Conservation (phyloP, 2,113 vertebrate species). For the Azemiops feae region DNA sequence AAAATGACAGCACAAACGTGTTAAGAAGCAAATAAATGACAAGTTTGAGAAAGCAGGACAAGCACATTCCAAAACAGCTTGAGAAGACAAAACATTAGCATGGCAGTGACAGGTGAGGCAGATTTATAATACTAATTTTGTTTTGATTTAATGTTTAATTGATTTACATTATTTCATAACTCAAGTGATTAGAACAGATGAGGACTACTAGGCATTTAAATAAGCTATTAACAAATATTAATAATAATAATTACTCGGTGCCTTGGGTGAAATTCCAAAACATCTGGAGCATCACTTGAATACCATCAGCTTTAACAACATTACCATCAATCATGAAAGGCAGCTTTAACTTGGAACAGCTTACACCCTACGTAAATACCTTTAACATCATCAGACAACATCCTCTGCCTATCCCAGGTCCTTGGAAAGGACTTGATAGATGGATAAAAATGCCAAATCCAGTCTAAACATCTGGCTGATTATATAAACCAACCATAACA, state of each 20-base stretch:
- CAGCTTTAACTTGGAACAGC: neutral
- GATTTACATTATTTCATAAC: neutral
- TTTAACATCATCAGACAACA: neutral
- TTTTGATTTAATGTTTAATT: neutral
- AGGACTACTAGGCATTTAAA: neutral
- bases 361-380: neutral
- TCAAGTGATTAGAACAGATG: neutral
- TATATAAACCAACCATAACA: neutral
- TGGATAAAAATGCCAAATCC: neutral
- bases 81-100: neutral
- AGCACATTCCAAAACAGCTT: neutral
- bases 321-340: neutral
- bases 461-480: neutral
- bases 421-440: neutral
- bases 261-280: neutral
- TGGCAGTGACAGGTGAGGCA: neutral
- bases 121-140: neutral
- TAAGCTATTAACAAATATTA: neutral
- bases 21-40: neutral
- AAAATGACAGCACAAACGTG: neutral
- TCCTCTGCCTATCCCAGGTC: neutral
- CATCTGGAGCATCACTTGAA: neutral
- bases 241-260: neutral
- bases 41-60: neutral
- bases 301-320: neutral